Evolutionary conservation across 2,113 vertebrate genomes (phyloP), one percentile per base, ranked within the genome.

Genomic region (Sigmodon hispidus): DNA sequence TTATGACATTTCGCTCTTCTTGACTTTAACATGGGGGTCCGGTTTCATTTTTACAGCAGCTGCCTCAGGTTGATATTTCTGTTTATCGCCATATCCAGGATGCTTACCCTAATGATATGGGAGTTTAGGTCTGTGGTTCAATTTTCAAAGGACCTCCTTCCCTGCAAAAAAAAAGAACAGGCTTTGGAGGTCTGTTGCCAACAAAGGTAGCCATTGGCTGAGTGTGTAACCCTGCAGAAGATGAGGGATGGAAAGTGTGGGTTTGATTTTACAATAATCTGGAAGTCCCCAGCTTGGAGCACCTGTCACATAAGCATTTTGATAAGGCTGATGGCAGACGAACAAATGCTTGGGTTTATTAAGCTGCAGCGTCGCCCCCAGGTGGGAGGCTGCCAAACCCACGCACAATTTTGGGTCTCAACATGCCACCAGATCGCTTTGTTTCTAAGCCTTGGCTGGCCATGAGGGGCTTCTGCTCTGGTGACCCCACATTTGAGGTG

Each of bases 31-130:
- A 0, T 3, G 24, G 59, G 24, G 63, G 0, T 40, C 34, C 48
- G 34, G 17, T 45, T 69, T 48, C 13, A 17, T 59, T 55, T n/a
- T 26, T 7, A 31, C 29, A 12, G 5, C 57, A 31, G 11, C 63
- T 50, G 31, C 1, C 0, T 36, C 3, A 19, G 3, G 7, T 73
- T n/a, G 2, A 0, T 8, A 0, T 52, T 10, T 22, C 9, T 59
- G 16, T 67, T 85, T 22, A 29, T n/a, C 31, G 11, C n/a, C 3
- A 0, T 36, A 50, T 52, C 8, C 5, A 45, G 76, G 84, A 24
- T 15, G 50, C 52, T 3, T 15, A 24, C 63, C 34, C 26, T 55
- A 9, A 9, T 26, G 9, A 48, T 11, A 1, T 2, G 26, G 36
- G 73, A n/a, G 1, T 26, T 52, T 19, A 26, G 36, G 45, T 40